phyloP scores from a whole-genome alignment of 2,113 vertebrate genomes.

The Willisornis vidua region DNA sequence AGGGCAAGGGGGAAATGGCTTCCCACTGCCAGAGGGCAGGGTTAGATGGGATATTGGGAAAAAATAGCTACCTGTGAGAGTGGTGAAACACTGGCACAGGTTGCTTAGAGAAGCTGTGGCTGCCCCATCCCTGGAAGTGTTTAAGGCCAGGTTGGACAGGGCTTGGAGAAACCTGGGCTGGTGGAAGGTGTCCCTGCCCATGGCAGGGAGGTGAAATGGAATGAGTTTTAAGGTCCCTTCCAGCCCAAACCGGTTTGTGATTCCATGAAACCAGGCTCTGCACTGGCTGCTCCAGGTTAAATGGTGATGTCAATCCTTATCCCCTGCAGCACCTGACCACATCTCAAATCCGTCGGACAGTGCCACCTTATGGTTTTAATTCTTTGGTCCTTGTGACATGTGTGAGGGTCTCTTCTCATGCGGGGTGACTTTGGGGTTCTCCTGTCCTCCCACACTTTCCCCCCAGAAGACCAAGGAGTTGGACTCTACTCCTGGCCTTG shows the following conservation, averaged over 20 bases:
- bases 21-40: not conserved
- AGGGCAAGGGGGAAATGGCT: not conserved
- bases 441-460: not conserved
- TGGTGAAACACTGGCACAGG: not conserved
- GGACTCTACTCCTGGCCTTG: not conserved
- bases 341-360: not conserved
- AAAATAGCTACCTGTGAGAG: not conserved
- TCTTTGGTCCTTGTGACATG: not conserved
- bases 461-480: not conserved
- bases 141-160: fast-evolving
- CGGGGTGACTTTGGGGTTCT: not conserved
- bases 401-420: not conserved
- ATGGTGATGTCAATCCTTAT: not conserved
- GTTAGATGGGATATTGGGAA: not conserved
- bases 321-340: not conserved
- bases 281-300: not conserved
- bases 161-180: not conserved
- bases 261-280: not conserved
- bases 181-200: not conserved
- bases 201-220: no score
- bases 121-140: not conserved
- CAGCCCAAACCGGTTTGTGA: not conserved
- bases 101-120: not conserved
- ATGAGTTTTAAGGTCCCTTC: not conserved
- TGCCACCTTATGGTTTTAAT: not conserved